phyloP scores from a whole-genome alignment of 2,888 invertebrate genomes.

The Agonum fuliginosum region DNA sequence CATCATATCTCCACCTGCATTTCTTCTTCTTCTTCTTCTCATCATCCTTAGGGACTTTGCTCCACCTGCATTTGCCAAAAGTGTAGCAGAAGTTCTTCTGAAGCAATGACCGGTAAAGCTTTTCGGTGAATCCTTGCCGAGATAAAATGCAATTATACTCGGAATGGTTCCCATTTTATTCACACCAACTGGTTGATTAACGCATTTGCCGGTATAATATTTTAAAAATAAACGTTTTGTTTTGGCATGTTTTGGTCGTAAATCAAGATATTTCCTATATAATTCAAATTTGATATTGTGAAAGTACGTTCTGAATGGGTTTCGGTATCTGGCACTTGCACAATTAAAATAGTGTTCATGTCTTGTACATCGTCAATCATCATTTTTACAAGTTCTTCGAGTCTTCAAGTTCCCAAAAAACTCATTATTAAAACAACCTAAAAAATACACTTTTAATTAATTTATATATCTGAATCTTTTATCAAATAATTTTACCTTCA shows the following conservation, averaged over 20 bases:
- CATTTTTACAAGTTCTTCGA: neutral
- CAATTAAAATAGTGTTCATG: neutral
- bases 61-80: slow-evolving; percentile 1
- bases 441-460: neutral
- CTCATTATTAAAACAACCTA: neutral
- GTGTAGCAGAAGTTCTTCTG: neutral
- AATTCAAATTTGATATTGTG: neutral
- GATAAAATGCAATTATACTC: neutral
- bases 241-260: neutral
- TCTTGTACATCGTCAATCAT: neutral
- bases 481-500: slow-evolving; percentile 18
- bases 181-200: slow-evolving; percentile 1
- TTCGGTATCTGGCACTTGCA: neutral
- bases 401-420: neutral
- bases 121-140: neutral
- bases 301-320: neutral
- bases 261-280: neutral
- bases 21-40: too few relatives aligned
- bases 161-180: slow-evolving; percentile 3
- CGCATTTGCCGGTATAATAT: neutral
- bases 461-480: neutral
- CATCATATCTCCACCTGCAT: too few relatives aligned
- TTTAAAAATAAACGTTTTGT: neutral
- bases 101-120: neutral
- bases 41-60: too few relatives aligned